These are phyloP conservation scores for Drosophila ezoana DNA, from an alignment of 2,888 invertebrate species.

Conservation along the genomic window DNA sequence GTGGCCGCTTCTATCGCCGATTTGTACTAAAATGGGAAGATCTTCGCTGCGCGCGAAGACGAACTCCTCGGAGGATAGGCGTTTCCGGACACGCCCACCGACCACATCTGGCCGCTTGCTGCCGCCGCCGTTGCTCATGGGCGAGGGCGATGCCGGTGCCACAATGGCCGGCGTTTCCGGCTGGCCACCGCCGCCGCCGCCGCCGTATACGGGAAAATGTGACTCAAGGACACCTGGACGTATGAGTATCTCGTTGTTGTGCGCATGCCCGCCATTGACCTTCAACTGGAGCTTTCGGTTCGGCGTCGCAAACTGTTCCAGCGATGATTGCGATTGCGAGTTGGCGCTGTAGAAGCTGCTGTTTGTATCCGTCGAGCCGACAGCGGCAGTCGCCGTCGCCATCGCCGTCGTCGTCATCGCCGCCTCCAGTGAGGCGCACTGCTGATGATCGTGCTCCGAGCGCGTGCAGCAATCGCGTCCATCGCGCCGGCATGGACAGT, in stretches of 20 bases:
- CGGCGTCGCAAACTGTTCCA: conserved; percentile 76
- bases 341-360: conserved; percentile 85
- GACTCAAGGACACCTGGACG: conserved; percentile 84
- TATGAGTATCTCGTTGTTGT: conserved; percentile 60
- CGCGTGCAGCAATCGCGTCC: conserved; percentile 76
- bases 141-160: conserved; percentile 59
- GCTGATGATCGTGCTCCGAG: conserved; percentile 72
- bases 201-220: conserved; percentile 83
- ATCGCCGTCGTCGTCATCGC: neutral
- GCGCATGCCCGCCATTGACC: conserved; percentile 47
- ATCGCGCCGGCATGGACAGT: conserved; percentile 80
- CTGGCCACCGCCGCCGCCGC: conserved; percentile 4
- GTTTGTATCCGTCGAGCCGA: conserved; percentile 83
- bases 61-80: conserved; percentile 83
- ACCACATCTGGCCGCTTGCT: conserved; percentile 62
- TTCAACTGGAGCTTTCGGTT: conserved; percentile 30
- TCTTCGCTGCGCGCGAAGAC: conserved; percentile 86
- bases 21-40: conserved; percentile 86
- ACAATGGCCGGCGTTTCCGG: conserved; percentile 66
- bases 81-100: conserved; percentile 80
- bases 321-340: conserved; percentile 82
- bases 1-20: conserved; percentile 73
- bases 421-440: conserved; percentile 53
- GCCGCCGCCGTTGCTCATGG: conserved; percentile 45
- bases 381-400: conserved; percentile 6